Conservation (phyloP, 2,888 invertebrate genomes). For the Leistus spinibarbis region DNA sequence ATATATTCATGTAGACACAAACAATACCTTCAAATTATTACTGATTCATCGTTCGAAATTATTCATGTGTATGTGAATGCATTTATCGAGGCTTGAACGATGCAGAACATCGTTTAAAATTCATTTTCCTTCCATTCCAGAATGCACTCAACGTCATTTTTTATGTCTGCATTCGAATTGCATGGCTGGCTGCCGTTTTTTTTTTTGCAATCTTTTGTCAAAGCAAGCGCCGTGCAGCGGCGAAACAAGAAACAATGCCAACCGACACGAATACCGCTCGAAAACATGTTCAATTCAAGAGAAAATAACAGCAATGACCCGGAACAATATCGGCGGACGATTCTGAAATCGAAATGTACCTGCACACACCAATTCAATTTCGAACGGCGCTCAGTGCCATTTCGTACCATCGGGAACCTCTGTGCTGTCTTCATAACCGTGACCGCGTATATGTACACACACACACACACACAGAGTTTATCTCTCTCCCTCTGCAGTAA, state of each 20-base stretch:
- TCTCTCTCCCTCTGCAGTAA: slow-evolving; percentile 1
- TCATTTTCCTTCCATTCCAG: slow-evolving; percentile 15
- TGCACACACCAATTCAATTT: slow-evolving; percentile 35
- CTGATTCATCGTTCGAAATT: slow-evolving; percentile 15
- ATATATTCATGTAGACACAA: neutral
- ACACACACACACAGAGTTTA: neutral
- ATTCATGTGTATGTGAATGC: slow-evolving; percentile 30
- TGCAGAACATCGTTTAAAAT: slow-evolving; percentile 21
- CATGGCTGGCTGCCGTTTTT: slow-evolving; percentile 15
- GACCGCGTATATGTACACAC: slow-evolving; percentile 5
- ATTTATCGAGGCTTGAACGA: slow-evolving; percentile 24
- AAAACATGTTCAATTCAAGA: slow-evolving; percentile 31
- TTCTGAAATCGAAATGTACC: slow-evolving; percentile 28
- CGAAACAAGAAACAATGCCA: slow-evolving; percentile 36
- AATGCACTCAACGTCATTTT: slow-evolving; percentile 3
- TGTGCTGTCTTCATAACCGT: slow-evolving; percentile 23
- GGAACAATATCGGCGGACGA: slow-evolving; percentile 14
- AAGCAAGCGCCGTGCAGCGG: slow-evolving; percentile 1
- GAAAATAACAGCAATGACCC: slow-evolving; percentile 19
- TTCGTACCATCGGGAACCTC: slow-evolving; percentile 27
- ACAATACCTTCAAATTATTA: no score
- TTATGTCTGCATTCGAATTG: slow-evolving; percentile 23
- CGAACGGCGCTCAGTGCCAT: slow-evolving; percentile 16
- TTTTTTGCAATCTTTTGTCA: slow-evolving; percentile 37
- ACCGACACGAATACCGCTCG: slow-evolving; percentile 30